Percentiles rank a stretch among this genome's conserved stretches.
Conservation (phyloP, 92 coral and sea anemone genomes). For the Hydrozoanthus gracilis region DNA sequence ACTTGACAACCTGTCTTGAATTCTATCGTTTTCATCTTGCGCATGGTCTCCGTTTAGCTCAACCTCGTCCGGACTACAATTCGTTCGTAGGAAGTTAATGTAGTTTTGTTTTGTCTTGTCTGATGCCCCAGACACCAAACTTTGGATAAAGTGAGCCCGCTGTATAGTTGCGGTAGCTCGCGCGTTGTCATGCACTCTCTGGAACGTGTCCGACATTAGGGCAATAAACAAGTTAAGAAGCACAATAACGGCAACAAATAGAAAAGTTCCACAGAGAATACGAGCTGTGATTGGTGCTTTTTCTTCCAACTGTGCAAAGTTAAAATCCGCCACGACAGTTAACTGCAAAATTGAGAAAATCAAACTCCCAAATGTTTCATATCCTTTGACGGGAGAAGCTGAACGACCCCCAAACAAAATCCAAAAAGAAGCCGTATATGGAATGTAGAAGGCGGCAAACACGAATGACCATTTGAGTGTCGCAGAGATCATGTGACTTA, state of each 20-base stretch:
- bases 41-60: constrained; percentile 46
- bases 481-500: constrained; percentile 76
- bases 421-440: constrained; percentile 87
- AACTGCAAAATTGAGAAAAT: constrained; percentile 67
- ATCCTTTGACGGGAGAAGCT: constrained; percentile 70
- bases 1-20: constrained; percentile 35
- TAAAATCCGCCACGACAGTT: constrained; percentile 70
- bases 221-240: constrained; percentile 82
- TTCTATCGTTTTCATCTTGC: constrained; percentile 55
- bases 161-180: constrained; percentile 81
- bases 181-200: constrained; percentile 86
- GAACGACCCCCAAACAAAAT: constrained; percentile 78
- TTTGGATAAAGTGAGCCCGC: constrained; percentile 80
- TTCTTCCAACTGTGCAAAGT: constrained; percentile 57
- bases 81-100: constrained; percentile 57
- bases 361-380: constrained; percentile 57
- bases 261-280: constrained; percentile 75
- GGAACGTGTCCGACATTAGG: constrained; percentile 82
- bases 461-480: constrained; percentile 79
- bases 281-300: constrained; percentile 79
- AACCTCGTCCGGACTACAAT: constrained; percentile 75
- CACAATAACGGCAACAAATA: constrained; percentile 72
- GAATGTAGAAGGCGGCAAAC: constrained; percentile 75
- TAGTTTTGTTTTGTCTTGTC: constrained; percentile 53
- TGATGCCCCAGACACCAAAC: constrained; percentile 67